Percentiles rank a stretch among this genome's conserved stretches.
Conservation (phyloP, 2,113 vertebrate genomes). For the Crotalus tigris region DNA sequence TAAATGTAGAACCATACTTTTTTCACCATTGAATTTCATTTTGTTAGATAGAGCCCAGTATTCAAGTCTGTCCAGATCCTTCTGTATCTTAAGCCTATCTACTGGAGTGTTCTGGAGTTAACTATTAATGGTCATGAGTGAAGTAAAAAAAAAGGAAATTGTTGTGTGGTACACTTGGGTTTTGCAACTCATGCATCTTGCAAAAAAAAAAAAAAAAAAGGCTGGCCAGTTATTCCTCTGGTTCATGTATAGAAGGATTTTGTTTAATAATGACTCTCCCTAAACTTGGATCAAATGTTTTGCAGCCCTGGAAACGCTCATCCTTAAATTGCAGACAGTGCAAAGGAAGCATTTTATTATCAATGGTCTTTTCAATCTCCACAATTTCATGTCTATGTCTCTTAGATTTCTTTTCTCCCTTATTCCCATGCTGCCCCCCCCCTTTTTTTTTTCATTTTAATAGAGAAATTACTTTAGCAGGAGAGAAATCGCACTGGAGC, state of each 20-base stretch:
- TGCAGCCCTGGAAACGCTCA: not conserved
- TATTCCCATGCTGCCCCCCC: not conserved
- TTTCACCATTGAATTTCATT: too few relatives aligned
- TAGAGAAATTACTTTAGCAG: slow-evolving; percentile 54
- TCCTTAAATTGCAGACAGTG: not conserved
- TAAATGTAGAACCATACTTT: too few relatives aligned
- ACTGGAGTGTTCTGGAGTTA: not conserved
- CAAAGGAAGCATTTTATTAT: not conserved
- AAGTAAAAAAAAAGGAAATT: not conserved
- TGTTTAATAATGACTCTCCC: not conserved
- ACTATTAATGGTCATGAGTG: not conserved
- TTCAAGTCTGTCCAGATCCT: too few relatives aligned
- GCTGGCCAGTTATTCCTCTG: too few relatives aligned
- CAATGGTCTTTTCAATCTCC: not conserved
- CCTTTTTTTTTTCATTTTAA: slow-evolving; percentile 37
- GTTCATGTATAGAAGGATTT: not conserved
- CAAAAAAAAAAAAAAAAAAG: not conserved
- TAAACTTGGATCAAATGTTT: not conserved
- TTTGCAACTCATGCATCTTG: not conserved
- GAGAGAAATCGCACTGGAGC: slow-evolving; percentile 52
- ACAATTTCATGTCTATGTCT: slow-evolving; percentile 30
- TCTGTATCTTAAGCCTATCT: too few relatives aligned
- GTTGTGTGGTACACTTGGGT: not conserved
- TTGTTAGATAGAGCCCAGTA: too few relatives aligned
- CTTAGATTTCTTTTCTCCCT: not conserved